Evolutionary conservation across 2,888 invertebrate genomes (phyloP).

Genomic region (Spodoptera picta): DNA sequence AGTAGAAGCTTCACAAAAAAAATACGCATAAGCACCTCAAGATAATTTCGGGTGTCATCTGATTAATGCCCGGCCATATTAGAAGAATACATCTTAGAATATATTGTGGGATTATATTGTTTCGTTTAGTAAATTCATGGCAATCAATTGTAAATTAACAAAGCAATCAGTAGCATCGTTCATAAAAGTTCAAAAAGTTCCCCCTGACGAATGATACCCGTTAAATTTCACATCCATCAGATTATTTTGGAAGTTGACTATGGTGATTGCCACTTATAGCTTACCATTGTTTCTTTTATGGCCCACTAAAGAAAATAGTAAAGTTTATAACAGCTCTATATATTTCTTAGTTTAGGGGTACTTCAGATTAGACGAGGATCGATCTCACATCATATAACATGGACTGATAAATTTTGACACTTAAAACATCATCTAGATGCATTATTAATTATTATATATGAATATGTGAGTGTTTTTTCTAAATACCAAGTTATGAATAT

Average conservation of each 20-base stretch:
- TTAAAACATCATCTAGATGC: too few species aligned
- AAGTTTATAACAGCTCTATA: constrained; percentile 35
- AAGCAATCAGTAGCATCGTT: constrained; percentile 7
- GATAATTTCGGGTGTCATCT: too few species aligned
- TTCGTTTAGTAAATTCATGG: constrained; percentile 1
- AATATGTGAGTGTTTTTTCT: too few species aligned
- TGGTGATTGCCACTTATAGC: constrained; percentile 47
- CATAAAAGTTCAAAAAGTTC: background rate
- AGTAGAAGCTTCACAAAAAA: too few species aligned
- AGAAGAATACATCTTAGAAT: too few species aligned
- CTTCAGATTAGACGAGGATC: constrained; percentile 6
- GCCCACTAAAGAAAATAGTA: constrained; percentile 40
- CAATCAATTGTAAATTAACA: constrained; percentile 20
- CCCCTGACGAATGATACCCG: constrained; percentile 28
- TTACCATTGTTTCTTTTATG: constrained; percentile 54
- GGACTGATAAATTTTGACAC: too few species aligned
- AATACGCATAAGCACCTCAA: too few species aligned
- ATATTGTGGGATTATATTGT: too few species aligned
- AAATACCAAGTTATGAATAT: background rate
- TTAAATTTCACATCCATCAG: constrained; percentile 48
- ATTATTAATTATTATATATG: too few species aligned
- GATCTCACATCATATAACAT: too few species aligned
- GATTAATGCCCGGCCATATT: too few species aligned
- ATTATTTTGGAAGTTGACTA: constrained; percentile 21
- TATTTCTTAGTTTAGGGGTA: constrained; percentile 11